Conservation (phyloP, 2,888 invertebrate genomes). For the Drosophila macrospina region DNA sequence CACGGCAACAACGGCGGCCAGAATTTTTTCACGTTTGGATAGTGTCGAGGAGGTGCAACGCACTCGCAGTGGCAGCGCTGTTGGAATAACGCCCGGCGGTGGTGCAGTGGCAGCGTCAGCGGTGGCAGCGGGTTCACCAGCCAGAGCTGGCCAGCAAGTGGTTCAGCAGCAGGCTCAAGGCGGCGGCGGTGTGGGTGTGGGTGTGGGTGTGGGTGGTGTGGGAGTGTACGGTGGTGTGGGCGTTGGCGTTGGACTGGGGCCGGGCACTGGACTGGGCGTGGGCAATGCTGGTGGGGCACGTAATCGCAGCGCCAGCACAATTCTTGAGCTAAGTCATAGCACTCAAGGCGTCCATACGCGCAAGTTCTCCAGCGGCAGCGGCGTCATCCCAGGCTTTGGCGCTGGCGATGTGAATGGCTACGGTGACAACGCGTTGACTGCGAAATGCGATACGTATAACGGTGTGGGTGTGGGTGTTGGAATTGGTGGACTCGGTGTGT, state of each 20-base stretch:
- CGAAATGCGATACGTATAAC: slow-evolving; percentile 66
- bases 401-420: slow-evolving; percentile 67
- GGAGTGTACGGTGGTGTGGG: slow-evolving; percentile 43
- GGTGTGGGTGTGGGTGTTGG: slow-evolving; percentile 40
- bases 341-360: slow-evolving; percentile 43
- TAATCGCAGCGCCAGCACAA: slow-evolving; percentile 75
- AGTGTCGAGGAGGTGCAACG: slow-evolving; percentile 84
- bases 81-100: slow-evolving; percentile 74
- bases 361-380: slow-evolving; percentile 43
- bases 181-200: slow-evolving; percentile 37
- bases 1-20: slow-evolving; percentile 84
- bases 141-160: slow-evolving; percentile 68
- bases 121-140: slow-evolving; percentile 76
- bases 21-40: slow-evolving; percentile 84
- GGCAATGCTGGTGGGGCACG: slow-evolving; percentile 54
- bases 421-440: slow-evolving; percentile 42
- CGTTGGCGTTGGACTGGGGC: slow-evolving; percentile 18
- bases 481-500: slow-evolving; percentile 14
- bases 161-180: slow-evolving; percentile 54
- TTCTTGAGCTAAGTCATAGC: slow-evolving; percentile 63
- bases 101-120: slow-evolving; percentile 26
- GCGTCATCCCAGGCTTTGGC: slow-evolving; percentile 3
- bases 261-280: slow-evolving; percentile 15
- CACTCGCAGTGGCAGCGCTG: slow-evolving; percentile 81
- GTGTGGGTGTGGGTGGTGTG: slow-evolving; percentile 26